phyloP scores from a whole-genome alignment of 2,888 invertebrate species.

The Thalpophila matura region DNA sequence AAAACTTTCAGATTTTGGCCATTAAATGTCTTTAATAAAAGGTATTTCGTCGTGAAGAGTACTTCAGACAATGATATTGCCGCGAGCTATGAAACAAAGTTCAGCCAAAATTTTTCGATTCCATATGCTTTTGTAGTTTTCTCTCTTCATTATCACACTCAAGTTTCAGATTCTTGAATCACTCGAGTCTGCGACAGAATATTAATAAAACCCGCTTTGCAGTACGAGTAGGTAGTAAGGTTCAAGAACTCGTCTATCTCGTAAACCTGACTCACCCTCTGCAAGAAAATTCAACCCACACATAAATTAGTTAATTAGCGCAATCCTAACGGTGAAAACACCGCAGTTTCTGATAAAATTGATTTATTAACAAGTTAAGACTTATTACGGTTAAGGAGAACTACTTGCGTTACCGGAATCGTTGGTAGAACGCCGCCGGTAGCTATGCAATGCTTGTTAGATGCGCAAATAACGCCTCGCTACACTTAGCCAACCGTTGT shows the following conservation, averaged over 20 bases:
- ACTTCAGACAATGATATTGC: not conserved
- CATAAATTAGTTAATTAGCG: conserved; percentile 31
- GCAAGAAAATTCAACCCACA: conserved; percentile 13
- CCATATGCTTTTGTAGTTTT: not conserved
- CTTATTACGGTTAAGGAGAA: conserved; percentile 45
- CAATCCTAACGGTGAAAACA: conserved; percentile 42
- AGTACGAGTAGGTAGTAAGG: not conserved
- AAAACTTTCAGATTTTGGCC: not conserved
- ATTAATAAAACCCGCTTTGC: conserved; percentile 5
- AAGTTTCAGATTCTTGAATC: not conserved
- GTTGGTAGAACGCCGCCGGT: conserved; percentile 32
- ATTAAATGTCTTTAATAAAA: not conserved
- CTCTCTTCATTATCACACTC: not conserved
- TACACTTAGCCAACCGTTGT: conserved; percentile 35
- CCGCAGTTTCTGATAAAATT: conserved; percentile 41
- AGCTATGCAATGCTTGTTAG: conserved; percentile 51
- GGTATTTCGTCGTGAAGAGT: not conserved
- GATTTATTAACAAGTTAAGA: conserved; percentile 43
- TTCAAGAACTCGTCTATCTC: not conserved
- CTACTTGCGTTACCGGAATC: conserved; percentile 51
- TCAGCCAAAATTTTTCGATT: not conserved
- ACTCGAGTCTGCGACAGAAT: not conserved
- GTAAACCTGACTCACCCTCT: conserved; percentile 5
- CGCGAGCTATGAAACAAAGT: not conserved
- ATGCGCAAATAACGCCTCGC: conserved; percentile 39